These are phyloP conservation scores for Lacerta agilis DNA, from an alignment of 2,797 vertebrate genomes.

Conservation along the genomic window DNA sequence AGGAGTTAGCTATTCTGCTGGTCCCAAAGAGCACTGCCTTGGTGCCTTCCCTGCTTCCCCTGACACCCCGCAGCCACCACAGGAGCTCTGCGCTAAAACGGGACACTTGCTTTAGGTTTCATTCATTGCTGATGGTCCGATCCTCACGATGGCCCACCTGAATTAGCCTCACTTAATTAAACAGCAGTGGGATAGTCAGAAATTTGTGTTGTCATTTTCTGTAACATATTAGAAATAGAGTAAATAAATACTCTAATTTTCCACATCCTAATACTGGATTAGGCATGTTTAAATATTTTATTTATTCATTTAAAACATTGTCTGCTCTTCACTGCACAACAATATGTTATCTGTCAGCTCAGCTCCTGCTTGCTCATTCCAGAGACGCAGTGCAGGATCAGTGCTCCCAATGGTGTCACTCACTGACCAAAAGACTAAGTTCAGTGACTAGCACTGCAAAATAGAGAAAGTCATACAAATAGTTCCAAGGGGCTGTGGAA, in stretches of 20 bases:
- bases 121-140: too few relatives aligned
- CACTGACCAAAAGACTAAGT: neutral
- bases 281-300: neutral
- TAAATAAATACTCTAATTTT: neutral
- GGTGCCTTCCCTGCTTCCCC: too few relatives aligned
- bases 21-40: neutral
- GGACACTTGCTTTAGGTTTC: neutral
- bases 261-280: neutral
- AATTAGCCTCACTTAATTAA: neutral
- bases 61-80: too few relatives aligned
- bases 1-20: neutral
- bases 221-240: conserved; percentile 1
- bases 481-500: neutral
- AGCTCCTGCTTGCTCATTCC: neutral
- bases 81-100: too few relatives aligned
- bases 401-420: neutral
- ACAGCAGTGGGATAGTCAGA: neutral
- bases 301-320: too few relatives aligned
- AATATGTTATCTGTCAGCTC: neutral
- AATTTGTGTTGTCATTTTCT: conserved; percentile 9
- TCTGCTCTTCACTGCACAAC: too few relatives aligned
- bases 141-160: neutral
- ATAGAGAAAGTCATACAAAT: neutral
- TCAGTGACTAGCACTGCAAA: neutral
- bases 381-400: neutral